Evolutionary conservation across 2,888 invertebrate species (phyloP), one percentile per base, ranked within the genome.

Genomic region (Cylloceria caligata): DNA sequence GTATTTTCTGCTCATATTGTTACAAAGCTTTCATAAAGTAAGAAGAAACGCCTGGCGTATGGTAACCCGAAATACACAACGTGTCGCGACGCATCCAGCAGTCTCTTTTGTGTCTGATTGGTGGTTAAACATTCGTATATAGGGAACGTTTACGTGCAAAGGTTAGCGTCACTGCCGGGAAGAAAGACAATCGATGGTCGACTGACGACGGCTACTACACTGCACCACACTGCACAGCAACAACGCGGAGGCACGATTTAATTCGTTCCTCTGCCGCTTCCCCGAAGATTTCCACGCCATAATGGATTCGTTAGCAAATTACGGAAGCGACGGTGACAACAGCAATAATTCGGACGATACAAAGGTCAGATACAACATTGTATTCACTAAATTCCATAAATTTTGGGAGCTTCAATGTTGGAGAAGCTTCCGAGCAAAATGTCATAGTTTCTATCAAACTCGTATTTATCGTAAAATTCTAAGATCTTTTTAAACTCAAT

Each of bases 291-390:
- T 27, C 27, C 45, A 39, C 87, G 86, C 86, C 88, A 88, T 88
- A 83, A 97, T 97, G 97, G 96, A 97, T 93, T 96, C 96, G 62
- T 93, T 97, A 81, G 94, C 96, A 83, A 96, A 95, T 90, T 97
- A 97, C 91, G 96, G 95, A 84, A 97, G 97, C 92, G 97, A 97
- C 88, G 97, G 96, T 88, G 96, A 96, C 83, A 94, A 94, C 83
- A 92, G 92, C 85, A 90, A 91, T 73, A 89, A 91, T 88, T 92
- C 92, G 21, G 88, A 90, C 77, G 91, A 92, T 60, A 36, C 84
- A 21, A 92, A 91, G 90, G 92, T 92, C 80, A 89, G 86, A 24
- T 0, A 21, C 7, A 42, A 60, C 30, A 6, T 2, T 30, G 1
- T 4, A 16, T 16, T 57, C 4, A 34, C 34, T 13, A 30, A 1